A percentile compares a stretch with the other conserved stretches of the same genome.
phyloP scores from a whole-genome alignment of 1,140 invertebrate species.

The Camponotus pennsylvanicus region DNA sequence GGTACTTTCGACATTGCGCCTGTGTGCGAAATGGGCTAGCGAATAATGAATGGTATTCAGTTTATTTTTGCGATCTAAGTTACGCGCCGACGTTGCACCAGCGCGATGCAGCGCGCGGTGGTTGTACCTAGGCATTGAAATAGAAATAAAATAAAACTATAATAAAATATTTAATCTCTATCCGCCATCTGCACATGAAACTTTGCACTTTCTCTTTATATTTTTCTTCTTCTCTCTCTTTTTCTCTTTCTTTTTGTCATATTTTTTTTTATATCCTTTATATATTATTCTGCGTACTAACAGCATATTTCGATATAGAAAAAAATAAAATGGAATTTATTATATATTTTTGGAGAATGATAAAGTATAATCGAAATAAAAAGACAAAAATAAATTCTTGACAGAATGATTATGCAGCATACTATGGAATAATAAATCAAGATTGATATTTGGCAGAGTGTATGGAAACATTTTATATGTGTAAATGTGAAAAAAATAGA shows the following conservation, averaged over 20 bases:
- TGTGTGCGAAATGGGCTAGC: slow-evolving; percentile 69
- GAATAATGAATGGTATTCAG: slow-evolving; percentile 83
- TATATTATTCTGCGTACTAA: neutral
- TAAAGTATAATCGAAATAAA: neutral
- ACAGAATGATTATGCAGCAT: neutral
- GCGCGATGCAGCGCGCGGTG: slow-evolving; percentile 9
- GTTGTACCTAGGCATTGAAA: slow-evolving; percentile 65
- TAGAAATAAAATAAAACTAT: slow-evolving; percentile 74
- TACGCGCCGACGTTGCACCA: slow-evolving; percentile 64
- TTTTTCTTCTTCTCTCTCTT: slow-evolving; percentile 44
- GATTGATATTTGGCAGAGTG: neutral
- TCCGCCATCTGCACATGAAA: slow-evolving; percentile 57
- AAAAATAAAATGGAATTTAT: slow-evolving; percentile 30
- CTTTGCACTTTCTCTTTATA: slow-evolving; percentile 19
- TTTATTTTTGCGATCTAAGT: slow-evolving; percentile 80
- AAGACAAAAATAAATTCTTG: neutral
- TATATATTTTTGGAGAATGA: neutral
- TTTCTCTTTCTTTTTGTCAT: slow-evolving; percentile 43
- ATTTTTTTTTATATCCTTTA: slow-evolving; percentile 30
- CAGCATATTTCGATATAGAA: slow-evolving; percentile 22
- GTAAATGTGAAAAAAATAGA: neutral
- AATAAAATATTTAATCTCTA: slow-evolving; percentile 74
- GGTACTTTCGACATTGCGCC: slow-evolving; percentile 72
- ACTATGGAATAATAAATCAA: slow-evolving; percentile 29
- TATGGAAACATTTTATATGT: neutral